Base-by-base conservation (phyloP, 2,888 invertebrate species). In the Herminia tarsipennalis region DNA sequence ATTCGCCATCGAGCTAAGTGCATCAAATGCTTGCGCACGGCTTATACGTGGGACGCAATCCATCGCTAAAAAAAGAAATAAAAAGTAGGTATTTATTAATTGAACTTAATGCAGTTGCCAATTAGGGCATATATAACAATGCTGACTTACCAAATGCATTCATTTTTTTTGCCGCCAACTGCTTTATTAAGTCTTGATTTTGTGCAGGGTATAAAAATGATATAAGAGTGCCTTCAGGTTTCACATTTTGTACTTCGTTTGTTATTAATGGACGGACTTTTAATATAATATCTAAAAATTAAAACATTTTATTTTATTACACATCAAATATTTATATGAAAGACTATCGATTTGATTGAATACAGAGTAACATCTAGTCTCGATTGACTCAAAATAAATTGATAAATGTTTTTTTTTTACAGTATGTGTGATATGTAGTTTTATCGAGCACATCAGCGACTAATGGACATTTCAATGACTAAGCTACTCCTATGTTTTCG, bases 1-100 rank as follows among this genome's bases (percentile, higher is more conserved):
- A 77, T 98, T 98, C 0, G 97, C 97, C 98, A 98, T 98, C 0
- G 97, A 97, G 76, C 96, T 96, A 2, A 98, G 92, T 0, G 95
- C 97, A 81, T 98, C 97, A 82, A 97, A 98, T 0, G 96, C 96
- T 86, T 98, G 97, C 12, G 98, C 98, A 51, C 97, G 92, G 56
- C 95, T 95, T 61, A 98, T 97, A 36, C 98, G 93, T 0, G 97
- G 98, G 60, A 98, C 93, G 78, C 96, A 96, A 78, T 98, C 98
- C 97, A 98, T 97, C 5, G 95, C 95, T 95, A 70, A 86, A 76
- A 43, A 69, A 27, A 60, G 40, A 33, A 34, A 12, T 17, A 16
- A 10, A 29, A n/a, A 13, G 14, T 3, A 32, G n/a, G n/a, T n/a
- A n/a, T n/a, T n/a, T 8, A 20, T 27, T 10, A 0, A 27, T 20